phyloP scores from a whole-genome alignment of 2,888 invertebrate genomes.

The Willowsia nigromaculata region DNA sequence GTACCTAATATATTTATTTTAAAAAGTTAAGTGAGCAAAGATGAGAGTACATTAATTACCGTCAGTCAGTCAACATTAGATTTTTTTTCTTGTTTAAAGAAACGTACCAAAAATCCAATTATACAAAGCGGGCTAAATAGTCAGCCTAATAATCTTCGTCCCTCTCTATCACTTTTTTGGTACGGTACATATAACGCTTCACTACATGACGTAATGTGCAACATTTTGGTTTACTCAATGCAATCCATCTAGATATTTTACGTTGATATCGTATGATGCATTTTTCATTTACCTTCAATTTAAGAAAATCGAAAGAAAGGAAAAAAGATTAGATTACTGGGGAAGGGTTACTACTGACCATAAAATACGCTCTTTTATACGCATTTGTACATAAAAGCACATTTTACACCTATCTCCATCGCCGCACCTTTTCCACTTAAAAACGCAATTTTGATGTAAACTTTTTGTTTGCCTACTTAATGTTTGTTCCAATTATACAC shows the following conservation, averaged over 20 bases:
- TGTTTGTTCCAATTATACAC: neutral
- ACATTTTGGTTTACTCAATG: neutral
- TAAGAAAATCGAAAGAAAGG: slow-evolving; percentile 30
- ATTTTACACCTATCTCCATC: slow-evolving; percentile 9
- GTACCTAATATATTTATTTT: neutral
- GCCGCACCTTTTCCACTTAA: slow-evolving; percentile 15
- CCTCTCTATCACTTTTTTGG: neutral
- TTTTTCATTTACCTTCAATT: slow-evolving; percentile 39
- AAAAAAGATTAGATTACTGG: neutral
- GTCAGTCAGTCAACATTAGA: slow-evolving; percentile 42
- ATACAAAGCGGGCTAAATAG: slow-evolving; percentile 58
- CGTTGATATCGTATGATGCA: slow-evolving; percentile 7
- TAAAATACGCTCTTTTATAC: neutral
- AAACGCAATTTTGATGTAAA: neutral
- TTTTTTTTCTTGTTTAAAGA: slow-evolving; percentile 54
- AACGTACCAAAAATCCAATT: slow-evolving; percentile 68
- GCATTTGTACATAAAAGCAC: slow-evolving; percentile 41
- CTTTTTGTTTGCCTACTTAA: neutral
- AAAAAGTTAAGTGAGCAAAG: slow-evolving; percentile 34
- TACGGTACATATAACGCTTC: too few relatives aligned
- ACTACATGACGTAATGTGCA: neutral
- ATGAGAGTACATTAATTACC: slow-evolving; percentile 72
- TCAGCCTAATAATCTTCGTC: neutral
- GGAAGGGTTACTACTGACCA: slow-evolving; percentile 3
- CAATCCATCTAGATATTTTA: neutral